Conservation (phyloP, 2,797 vertebrate species). For the Sebastes taczanowskii region DNA sequence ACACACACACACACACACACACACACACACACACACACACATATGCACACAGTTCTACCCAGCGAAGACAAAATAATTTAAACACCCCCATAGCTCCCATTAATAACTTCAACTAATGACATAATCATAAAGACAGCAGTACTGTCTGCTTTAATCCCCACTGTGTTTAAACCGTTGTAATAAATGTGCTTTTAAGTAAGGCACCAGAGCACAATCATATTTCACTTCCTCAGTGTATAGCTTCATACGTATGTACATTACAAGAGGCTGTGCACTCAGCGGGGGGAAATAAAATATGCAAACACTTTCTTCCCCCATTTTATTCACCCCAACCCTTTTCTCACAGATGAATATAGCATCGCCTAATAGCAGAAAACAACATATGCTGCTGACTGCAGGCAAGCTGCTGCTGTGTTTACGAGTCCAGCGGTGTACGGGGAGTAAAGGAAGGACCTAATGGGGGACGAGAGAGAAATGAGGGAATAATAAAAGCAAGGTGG, state of each 20-base stretch:
- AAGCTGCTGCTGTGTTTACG: slow-evolving; percentile 45
- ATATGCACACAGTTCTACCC: not conserved
- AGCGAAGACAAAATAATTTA: slow-evolving; percentile 13
- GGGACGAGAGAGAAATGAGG: not conserved
- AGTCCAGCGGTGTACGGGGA: slow-evolving; percentile 10
- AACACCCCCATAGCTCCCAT: slow-evolving; percentile 4
- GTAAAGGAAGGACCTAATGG: slow-evolving; percentile 1
- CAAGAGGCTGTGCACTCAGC: not conserved
- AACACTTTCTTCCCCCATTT: slow-evolving; percentile 10
- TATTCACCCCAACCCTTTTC: not conserved
- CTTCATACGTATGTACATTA: slow-evolving; percentile 6
- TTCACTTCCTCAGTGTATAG: not conserved
- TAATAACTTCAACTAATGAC: slow-evolving; percentile 27
- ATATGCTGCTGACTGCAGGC: slow-evolving; percentile 64
- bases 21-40: not conserved
- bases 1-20: not conserved
- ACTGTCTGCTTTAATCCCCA: slow-evolving; percentile 25
- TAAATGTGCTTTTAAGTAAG: slow-evolving; percentile 24
- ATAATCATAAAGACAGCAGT: slow-evolving; percentile 28
- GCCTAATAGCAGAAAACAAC: slow-evolving; percentile 48
- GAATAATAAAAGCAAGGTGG: not conserved
- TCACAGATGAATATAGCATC: slow-evolving; percentile 25
- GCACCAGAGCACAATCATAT: not conserved
- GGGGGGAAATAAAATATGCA: slow-evolving; percentile 21
- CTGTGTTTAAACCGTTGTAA: slow-evolving; percentile 28